phyloP scores from a whole-genome alignment of 2,797 vertebrate genomes.

The Philypnodon macrostomus region DNA sequence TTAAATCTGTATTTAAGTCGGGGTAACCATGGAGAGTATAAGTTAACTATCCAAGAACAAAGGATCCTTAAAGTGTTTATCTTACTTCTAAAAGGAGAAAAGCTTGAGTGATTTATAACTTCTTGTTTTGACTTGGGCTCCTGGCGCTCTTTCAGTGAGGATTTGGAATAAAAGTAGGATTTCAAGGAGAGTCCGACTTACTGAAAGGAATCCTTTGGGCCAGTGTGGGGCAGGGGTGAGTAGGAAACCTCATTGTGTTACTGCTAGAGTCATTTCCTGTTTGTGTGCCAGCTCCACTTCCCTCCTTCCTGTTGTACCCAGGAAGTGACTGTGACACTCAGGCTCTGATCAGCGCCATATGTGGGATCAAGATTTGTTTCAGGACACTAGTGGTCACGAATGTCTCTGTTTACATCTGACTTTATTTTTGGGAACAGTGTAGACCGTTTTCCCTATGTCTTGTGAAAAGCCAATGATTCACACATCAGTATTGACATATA shows the following conservation, averaged over 20 bases:
- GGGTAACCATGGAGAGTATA: neutral
- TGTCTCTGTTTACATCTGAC: constrained; percentile 16
- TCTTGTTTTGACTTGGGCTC: constrained; percentile 51
- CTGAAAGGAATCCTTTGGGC: constrained; percentile 13
- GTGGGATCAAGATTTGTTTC: constrained; percentile 14
- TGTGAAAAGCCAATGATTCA: no score
- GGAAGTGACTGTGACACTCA: constrained; percentile 74
- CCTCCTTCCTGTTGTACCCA: constrained; percentile 79
- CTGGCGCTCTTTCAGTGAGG: constrained; percentile 30
- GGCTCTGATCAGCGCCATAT: constrained; percentile 60
- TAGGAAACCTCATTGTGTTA: constrained; percentile 75
- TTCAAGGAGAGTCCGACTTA: constrained; percentile 37
- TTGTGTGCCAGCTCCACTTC: constrained; percentile 79
- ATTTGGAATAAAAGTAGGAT: constrained; percentile 23
- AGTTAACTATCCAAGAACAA: constrained; percentile 8
- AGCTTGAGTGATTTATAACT: constrained; percentile 51
- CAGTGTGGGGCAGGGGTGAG: constrained; percentile 27
- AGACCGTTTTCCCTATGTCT: neutral
- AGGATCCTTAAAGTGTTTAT: constrained; percentile 14
- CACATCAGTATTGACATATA: no score
- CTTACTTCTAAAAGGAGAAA: constrained; percentile 28
- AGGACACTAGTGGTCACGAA: constrained; percentile 22
- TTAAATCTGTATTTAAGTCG: neutral
- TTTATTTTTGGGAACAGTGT: constrained; percentile 21
- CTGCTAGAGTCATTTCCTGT: constrained; percentile 72